phyloP scores from a whole-genome alignment of 1,140 invertebrate species.

The Drusus annulatus region DNA sequence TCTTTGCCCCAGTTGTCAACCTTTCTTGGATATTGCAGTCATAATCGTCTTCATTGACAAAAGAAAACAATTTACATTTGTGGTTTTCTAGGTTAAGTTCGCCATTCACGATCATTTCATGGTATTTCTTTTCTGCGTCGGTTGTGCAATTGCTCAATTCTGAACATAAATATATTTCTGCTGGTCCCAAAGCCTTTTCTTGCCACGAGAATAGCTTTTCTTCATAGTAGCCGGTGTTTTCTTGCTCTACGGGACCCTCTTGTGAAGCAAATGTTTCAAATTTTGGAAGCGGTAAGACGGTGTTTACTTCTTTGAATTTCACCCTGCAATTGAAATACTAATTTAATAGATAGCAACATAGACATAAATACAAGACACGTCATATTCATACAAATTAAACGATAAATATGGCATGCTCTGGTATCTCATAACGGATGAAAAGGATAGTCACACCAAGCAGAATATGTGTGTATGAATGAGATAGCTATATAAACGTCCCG shows the following conservation, averaged over 20 bases:
- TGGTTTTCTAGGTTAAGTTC: constrained; percentile 59
- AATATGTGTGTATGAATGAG: no score
- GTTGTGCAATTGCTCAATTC: constrained; percentile 62
- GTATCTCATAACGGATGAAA: no score
- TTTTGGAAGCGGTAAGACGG: constrained; percentile 63
- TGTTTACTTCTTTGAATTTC: constrained; percentile 63
- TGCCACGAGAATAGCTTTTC: constrained; percentile 67
- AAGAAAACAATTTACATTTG: constrained; percentile 62
- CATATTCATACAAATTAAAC: no score
- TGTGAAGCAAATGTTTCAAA: constrained; percentile 63
- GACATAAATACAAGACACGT: no score
- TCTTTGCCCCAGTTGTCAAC: background rate
- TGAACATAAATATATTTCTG: constrained; percentile 62
- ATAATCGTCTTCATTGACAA: constrained; percentile 63
- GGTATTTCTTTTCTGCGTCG: constrained; percentile 62
- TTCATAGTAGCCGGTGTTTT: constrained; percentile 58
- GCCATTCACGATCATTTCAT: constrained; percentile 61
- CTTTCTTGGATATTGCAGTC: constrained; percentile 36
- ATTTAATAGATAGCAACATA: no score
- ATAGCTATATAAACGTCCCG: no score
- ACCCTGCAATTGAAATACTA: constrained; percentile 61
- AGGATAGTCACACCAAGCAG: no score
- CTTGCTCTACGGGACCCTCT: constrained; percentile 55
- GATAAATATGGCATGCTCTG: no score
- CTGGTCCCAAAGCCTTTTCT: constrained; percentile 65